A percentile compares a stretch with the other conserved stretches of the same genome.
phyloP scores from a whole-genome alignment of 2,888 invertebrate species.

The Acanthosepion pharaonis region DNA sequence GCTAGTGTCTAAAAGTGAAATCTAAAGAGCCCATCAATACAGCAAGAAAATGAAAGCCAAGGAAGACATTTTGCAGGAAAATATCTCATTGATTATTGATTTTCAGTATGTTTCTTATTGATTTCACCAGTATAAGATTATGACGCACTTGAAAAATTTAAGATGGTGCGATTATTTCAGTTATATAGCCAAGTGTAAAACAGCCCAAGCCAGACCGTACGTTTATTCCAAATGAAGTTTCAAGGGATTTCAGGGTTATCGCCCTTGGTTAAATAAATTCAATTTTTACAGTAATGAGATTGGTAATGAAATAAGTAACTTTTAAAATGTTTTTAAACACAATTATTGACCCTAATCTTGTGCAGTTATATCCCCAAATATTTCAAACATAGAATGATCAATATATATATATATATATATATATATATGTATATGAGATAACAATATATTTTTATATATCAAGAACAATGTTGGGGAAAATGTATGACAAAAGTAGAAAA shows the following conservation, averaged over 20 bases:
- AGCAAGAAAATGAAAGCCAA: background rate
- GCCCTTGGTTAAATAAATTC: background rate
- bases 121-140: background rate
- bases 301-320: background rate
- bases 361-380: no score
- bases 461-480: no score
- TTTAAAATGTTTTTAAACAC: no score
- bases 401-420: no score
- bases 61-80: background rate
- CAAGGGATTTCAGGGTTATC: constrained; percentile 33
- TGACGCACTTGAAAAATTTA: background rate
- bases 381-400: no score
- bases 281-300: background rate
- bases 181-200: background rate
- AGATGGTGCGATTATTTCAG: background rate
- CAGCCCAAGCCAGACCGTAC: background rate
- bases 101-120: background rate
- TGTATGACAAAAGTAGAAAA: no score
- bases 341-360: no score
- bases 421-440: no score
- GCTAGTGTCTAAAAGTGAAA: background rate
- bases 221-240: background rate
- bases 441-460: no score
- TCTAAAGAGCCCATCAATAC: background rate
- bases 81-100: constrained; percentile 33